Evolutionary conservation across 2,113 vertebrate genomes (phyloP), one percentile per base, ranked within the genome.

Genomic region (Chaenocephalus aceratus): DNA sequence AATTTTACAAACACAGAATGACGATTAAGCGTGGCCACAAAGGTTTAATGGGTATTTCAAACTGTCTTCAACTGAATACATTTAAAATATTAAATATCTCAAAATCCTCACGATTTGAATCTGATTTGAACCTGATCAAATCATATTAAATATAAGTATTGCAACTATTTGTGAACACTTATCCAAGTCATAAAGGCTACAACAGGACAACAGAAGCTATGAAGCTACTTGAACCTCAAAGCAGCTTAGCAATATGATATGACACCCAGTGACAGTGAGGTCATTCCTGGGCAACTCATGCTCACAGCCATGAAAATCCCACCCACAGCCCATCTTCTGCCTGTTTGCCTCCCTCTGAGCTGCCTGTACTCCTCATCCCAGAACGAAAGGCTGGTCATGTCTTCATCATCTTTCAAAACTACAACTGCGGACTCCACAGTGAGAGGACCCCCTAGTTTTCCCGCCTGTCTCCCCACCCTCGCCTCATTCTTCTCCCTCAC

Each of bases 391-490:
- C 56, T 48, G 60, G 74, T 79, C 75, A 80, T 41, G 73, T 91
- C 85, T 88, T 91, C 67, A 86, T 87, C 86, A 82, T 83, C 65
- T 79, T 83, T 73, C 68, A 72, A 56, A 80, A 83, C 58, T 52
- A 82, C 21, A 52, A 51, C 59, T 6, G 21, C 45, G 18, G 61
- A 65, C 72, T 86, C 68, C 57, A 1, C 77, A 71, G 21, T 88
- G 67, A 60, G 65, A 52, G 63, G 75, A 73, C 75, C 75, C 79
- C 75, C 53, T 72, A 88, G 91, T 94, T 96, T 92, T 95, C 90
- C 89, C 87, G 83, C 85, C 83, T 67, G 65, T 49, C 74, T 83
- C 73, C 79, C 62, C 72, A 5, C 76, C 86, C 76, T 63, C 10
- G 16, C 83, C 79, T 78, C 96, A 95, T 94, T 95, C 94, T 66